These are phyloP conservation scores for Lindbergichthys nudifrons DNA, from an alignment of 2,797 vertebrate genomes.

Conservation along the genomic window DNA sequence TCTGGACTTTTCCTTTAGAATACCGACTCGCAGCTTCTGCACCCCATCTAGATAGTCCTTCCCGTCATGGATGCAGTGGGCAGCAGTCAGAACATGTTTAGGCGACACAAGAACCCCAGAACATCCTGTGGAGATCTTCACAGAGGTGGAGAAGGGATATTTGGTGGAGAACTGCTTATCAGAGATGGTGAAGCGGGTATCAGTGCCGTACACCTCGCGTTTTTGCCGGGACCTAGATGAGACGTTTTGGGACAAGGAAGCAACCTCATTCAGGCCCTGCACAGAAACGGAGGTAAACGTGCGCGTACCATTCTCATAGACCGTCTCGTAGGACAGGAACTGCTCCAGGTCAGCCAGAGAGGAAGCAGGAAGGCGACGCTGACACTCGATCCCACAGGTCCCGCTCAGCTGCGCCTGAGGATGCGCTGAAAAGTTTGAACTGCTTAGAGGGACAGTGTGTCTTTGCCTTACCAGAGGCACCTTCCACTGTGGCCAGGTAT, in stretches of 20 bases:
- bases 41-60: conserved; percentile 91
- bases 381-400: conserved; percentile 95
- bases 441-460: conserved; percentile 88
- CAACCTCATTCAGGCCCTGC: conserved; percentile 69
- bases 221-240: conserved; percentile 80
- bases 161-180: conserved; percentile 92
- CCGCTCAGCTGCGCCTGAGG: conserved; percentile 80
- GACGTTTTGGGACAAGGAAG: conserved; percentile 51
- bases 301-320: conserved; percentile 94
- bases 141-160: conserved; percentile 94
- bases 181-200: conserved; percentile 95
- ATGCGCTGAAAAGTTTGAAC: conserved; percentile 89
- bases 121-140: conserved; percentile 97
- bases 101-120: conserved; percentile 94
- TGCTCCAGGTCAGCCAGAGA: conserved; percentile 89
- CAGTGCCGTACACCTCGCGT: conserved; percentile 93
- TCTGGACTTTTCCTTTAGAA: conserved; percentile 90
- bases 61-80: conserved; percentile 95
- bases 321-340: conserved; percentile 93
- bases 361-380: conserved; percentile 85
- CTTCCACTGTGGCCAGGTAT: conserved; percentile 91
- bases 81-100: conserved; percentile 93
- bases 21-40: conserved; percentile 91
- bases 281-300: conserved; percentile 87
- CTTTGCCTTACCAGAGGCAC: conserved; percentile 89